These are phyloP conservation scores for Psilanteris sp. DNA, from an alignment of 1,140 invertebrate species.

Conservation along the genomic window DNA sequence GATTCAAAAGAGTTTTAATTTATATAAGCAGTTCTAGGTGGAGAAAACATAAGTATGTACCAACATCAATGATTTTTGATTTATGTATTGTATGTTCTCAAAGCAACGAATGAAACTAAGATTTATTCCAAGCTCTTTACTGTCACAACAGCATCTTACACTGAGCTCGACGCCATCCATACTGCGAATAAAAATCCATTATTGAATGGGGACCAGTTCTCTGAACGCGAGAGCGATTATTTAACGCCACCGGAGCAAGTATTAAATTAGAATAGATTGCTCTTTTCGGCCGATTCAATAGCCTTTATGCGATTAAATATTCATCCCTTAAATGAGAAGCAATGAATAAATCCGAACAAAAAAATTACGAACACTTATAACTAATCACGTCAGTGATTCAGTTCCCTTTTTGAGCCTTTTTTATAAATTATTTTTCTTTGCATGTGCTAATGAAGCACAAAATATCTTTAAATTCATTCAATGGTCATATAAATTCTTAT, in stretches of 20 bases:
- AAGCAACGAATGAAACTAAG: constrained; percentile 76
- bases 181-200: constrained; percentile 74
- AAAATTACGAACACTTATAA: constrained; percentile 16
- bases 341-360: constrained; percentile 30
- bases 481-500: too few relatives aligned
- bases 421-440: not conserved
- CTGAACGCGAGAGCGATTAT: constrained; percentile 73
- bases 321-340: constrained; percentile 39
- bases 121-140: constrained; percentile 77
- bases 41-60: constrained; percentile 3
- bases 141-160: constrained; percentile 75
- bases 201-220: constrained; percentile 75
- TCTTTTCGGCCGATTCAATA: constrained; percentile 52
- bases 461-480: constrained; percentile 22
- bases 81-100: constrained; percentile 72
- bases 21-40: too few relatives aligned
- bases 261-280: constrained; percentile 77
- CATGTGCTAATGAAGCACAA: constrained; percentile 11
- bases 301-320: constrained; percentile 54
- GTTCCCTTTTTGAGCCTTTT: constrained; percentile 4
- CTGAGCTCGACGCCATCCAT: constrained; percentile 36
- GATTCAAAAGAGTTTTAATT: too few relatives aligned
- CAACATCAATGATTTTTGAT: constrained; percentile 69
- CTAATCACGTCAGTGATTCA: constrained; percentile 25
- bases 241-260: constrained; percentile 73